These are phyloP conservation scores for Uromys caudimaculatus DNA, from an alignment of 2,797 vertebrate species.

Conservation along the genomic window DNA sequence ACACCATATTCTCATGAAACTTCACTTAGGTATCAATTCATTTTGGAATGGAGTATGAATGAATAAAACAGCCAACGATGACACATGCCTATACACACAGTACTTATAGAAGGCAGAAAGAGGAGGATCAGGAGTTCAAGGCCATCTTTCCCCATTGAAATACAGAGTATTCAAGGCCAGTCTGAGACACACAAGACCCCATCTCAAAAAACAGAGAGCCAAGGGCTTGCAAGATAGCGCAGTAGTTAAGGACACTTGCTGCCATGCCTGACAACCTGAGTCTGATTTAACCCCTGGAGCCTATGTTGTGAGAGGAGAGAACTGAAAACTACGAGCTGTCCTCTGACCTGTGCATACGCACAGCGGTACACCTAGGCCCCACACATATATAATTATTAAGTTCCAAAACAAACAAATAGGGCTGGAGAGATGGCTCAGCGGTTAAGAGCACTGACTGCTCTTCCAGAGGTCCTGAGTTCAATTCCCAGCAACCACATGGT, in stretches of 20 bases:
- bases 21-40: conserved; percentile 3
- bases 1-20: conserved; percentile 18
- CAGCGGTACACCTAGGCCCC: neutral
- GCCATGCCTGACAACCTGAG: too few relatives aligned
- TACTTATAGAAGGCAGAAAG: neutral
- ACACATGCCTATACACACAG: neutral
- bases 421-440: too few relatives aligned
- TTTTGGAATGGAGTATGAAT: neutral
- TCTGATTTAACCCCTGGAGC: neutral
- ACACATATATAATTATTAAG: neutral
- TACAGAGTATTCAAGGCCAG: neutral
- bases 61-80: neutral
- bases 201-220: neutral
- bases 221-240: too few relatives aligned
- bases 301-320: neutral
- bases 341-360: neutral
- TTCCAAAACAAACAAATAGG: neutral
- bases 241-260: neutral
- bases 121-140: neutral
- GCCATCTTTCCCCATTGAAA: neutral
- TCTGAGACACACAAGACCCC: neutral
- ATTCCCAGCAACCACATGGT: too few relatives aligned
- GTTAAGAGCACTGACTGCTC: too few relatives aligned
- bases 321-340: neutral
- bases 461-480: too few relatives aligned